These are phyloP conservation scores for Montifringilla adamsi DNA, from an alignment of 2,113 vertebrate genomes.

Conservation along the genomic window DNA sequence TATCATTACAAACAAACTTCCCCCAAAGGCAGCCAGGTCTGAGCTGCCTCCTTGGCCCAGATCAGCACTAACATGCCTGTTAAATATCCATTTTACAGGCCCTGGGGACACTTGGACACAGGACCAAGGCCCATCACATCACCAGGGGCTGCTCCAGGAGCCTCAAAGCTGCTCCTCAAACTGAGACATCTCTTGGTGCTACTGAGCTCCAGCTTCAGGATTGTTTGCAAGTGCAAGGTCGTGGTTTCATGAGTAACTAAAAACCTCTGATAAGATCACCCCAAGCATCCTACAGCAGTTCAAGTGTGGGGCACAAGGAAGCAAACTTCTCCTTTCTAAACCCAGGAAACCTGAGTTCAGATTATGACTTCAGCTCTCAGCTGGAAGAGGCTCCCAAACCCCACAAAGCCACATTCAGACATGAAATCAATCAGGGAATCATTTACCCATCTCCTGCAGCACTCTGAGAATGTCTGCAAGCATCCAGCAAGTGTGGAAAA, in stretches of 20 bases:
- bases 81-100: background rate
- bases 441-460: background rate
- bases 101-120: background rate
- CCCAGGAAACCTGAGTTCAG: background rate
- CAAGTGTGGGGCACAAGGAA: background rate
- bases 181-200: background rate
- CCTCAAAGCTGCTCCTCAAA: background rate
- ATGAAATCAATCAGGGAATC: background rate
- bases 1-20: background rate
- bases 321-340: background rate
- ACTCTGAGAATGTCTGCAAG: background rate
- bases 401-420: background rate
- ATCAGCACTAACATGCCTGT: background rate
- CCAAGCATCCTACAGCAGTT: rapidly evolving
- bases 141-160: background rate
- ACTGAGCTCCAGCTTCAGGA: background rate
- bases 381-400: background rate
- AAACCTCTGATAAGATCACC: background rate
- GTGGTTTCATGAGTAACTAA: background rate
- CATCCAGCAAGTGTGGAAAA: background rate
- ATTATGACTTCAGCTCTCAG: background rate
- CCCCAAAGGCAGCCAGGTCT: background rate
- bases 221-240: background rate
- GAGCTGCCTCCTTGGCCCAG: background rate
- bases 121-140: background rate